A percentile compares a stretch with the other conserved stretches of the same genome.
Conservation (phyloP, 2,888 invertebrate genomes). For the Apoda limacodes region DNA sequence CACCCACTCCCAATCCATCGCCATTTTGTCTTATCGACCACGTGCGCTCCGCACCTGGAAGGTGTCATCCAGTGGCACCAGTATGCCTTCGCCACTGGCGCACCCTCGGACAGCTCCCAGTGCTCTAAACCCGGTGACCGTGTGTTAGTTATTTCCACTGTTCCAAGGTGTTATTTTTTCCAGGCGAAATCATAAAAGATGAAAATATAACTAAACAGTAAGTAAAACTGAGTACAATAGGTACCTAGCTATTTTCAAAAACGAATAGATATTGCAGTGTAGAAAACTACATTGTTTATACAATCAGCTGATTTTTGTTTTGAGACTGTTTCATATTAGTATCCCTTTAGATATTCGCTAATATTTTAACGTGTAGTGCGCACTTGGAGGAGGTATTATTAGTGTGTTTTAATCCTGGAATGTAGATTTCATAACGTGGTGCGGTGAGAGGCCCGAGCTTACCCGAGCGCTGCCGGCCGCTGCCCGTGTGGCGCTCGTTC, state of each 20-base stretch:
- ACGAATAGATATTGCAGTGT: no score
- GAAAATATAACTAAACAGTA: no score
- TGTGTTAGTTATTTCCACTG: no score
- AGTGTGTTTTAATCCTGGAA: background rate
- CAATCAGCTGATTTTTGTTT: slow-evolving; percentile 57
- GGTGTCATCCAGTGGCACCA: slow-evolving; percentile 31
- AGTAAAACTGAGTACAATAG: slow-evolving; percentile 5
- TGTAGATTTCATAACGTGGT: slow-evolving; percentile 22
- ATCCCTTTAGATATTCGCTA: slow-evolving; percentile 33
- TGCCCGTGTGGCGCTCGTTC: slow-evolving; percentile 43
- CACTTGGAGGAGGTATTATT: no score
- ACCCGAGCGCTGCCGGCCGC: slow-evolving; percentile 25
- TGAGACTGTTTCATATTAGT: slow-evolving; percentile 28
- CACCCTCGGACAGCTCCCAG: no score
- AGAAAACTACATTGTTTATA: slow-evolving; percentile 66
- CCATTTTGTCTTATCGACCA: slow-evolving; percentile 59
- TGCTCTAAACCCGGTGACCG: no score
- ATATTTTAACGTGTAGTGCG: no score
- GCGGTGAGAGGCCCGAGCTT: slow-evolving; percentile 22
- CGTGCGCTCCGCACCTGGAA: slow-evolving; percentile 37
- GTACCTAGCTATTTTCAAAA: slow-evolving; percentile 7
- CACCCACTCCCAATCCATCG: slow-evolving; percentile 41
- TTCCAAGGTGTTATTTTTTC: no score
- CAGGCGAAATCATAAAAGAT: no score
- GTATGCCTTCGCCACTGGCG: slow-evolving; percentile 42